Percentiles rank a stretch among this genome's conserved stretches.
phyloP scores from a whole-genome alignment of 2,113 vertebrate genomes.

The Bungarus multicinctus region DNA sequence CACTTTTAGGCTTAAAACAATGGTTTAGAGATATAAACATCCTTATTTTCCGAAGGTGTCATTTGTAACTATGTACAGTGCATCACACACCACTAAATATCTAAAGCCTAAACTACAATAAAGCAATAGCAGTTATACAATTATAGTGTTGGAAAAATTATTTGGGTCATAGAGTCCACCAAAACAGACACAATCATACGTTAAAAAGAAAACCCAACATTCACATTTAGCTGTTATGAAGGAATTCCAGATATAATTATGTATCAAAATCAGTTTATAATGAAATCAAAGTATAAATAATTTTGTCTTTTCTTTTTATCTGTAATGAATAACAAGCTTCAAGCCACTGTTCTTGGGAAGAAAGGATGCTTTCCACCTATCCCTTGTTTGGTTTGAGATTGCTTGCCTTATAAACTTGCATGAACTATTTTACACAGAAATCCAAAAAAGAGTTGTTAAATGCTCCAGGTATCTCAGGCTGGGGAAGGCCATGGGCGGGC shows the following conservation, averaged over 20 bases:
- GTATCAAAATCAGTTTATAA: neutral
- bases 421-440: neutral
- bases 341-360: neutral
- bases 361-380: neutral
- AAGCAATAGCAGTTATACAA: neutral
- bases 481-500: no score
- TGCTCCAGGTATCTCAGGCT: no score
- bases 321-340: neutral
- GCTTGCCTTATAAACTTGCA: neutral
- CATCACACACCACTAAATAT: neutral
- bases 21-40: conserved; percentile 7
- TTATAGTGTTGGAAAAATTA: neutral
- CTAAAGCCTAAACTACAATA: neutral
- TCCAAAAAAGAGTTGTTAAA: neutral
- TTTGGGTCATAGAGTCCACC: neutral
- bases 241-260: neutral
- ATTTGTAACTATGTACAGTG: neutral
- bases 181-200: neutral
- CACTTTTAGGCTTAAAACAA: neutral
- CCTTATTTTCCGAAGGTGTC: neutral
- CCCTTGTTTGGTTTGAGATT: neutral
- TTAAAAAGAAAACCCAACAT: neutral
- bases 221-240: neutral
- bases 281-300: neutral
- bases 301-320: neutral